phyloP scores from a whole-genome alignment of 1,140 invertebrate genomes.

The Streblospio benedicti region DNA sequence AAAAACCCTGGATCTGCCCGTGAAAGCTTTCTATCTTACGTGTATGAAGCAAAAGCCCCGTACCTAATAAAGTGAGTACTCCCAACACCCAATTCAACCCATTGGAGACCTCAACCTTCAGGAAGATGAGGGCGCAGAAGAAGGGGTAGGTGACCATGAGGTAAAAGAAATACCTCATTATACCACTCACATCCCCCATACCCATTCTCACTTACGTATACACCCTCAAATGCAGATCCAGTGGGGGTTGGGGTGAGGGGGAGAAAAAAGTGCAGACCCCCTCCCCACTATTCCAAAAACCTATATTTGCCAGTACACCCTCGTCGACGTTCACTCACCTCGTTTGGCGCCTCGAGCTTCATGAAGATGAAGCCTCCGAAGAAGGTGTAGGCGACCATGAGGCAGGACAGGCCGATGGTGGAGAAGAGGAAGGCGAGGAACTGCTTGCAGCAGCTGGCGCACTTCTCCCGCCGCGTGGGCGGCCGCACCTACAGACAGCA shows the following conservation, averaged over 20 bases:
- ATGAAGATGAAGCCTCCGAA: slow-evolving; percentile 85
- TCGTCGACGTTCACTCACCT: slow-evolving; percentile 30
- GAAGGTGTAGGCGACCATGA: slow-evolving; percentile 81
- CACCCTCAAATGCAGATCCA: no score
- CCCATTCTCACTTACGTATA: no score
- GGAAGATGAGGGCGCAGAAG: neutral
- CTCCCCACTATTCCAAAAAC: neutral
- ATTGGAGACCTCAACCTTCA: no score
- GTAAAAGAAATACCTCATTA: no score
- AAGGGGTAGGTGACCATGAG: neutral
- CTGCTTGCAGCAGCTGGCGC: slow-evolving; percentile 53
- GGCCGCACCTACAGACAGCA: no score
- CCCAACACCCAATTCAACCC: no score
- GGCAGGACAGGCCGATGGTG: slow-evolving; percentile 78
- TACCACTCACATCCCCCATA: no score
- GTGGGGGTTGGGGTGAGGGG: no score
- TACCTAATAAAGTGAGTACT: no score
- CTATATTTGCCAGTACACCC: neutral
- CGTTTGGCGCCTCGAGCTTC: slow-evolving; percentile 66
- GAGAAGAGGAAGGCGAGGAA: slow-evolving; percentile 86
- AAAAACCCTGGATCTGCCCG: no score
- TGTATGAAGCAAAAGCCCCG: no score
- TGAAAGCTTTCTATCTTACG: no score
- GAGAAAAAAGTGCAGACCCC: neutral
- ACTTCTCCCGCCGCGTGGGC: slow-evolving; percentile 9